These are phyloP conservation scores for Grantiella picta DNA, from an alignment of 2,113 vertebrate species.

Conservation along the genomic window DNA sequence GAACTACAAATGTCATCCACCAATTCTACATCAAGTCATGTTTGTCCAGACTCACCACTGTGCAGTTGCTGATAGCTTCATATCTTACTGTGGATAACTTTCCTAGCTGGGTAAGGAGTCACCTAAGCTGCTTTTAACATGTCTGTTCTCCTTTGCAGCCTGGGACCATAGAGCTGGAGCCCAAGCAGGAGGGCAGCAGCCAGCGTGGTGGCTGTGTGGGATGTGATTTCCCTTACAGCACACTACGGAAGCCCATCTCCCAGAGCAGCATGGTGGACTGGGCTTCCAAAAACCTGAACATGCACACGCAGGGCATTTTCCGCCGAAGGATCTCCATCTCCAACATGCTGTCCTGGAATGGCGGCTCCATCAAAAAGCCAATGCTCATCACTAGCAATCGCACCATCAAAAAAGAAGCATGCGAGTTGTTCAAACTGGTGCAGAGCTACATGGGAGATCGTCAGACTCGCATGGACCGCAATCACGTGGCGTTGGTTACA, in stretches of 20 bases:
- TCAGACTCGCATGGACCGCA: conserved; percentile 83
- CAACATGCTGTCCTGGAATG: conserved; percentile 92
- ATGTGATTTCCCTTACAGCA: conserved; percentile 76
- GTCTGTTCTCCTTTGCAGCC: conserved; percentile 60
- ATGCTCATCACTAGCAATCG: conserved; percentile 90
- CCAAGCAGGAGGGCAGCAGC: conserved; percentile 69
- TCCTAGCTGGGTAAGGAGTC: neutral
- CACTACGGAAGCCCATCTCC: conserved; percentile 80
- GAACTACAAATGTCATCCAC: neutral
- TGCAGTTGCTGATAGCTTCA: neutral
- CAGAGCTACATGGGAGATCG: conserved; percentile 93
- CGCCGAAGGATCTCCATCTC: conserved; percentile 86
- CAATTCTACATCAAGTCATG: rapidly evolving
- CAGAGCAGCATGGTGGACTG: conserved; percentile 87
- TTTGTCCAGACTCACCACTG: neutral
- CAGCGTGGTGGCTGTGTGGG: conserved; percentile 56
- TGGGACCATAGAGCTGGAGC: conserved; percentile 69
- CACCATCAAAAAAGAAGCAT: conserved; percentile 84
- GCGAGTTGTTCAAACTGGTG: conserved; percentile 90
- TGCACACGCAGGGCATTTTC: conserved; percentile 91
- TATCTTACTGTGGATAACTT: neutral
- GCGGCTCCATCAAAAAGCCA: conserved; percentile 87
- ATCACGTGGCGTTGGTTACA: conserved; percentile 78
- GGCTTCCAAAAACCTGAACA: conserved; percentile 91
- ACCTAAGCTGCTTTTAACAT: neutral